These are phyloP conservation scores for Doris montereyensis DNA, from an alignment of 2,888 invertebrate genomes.

Conservation along the genomic window DNA sequence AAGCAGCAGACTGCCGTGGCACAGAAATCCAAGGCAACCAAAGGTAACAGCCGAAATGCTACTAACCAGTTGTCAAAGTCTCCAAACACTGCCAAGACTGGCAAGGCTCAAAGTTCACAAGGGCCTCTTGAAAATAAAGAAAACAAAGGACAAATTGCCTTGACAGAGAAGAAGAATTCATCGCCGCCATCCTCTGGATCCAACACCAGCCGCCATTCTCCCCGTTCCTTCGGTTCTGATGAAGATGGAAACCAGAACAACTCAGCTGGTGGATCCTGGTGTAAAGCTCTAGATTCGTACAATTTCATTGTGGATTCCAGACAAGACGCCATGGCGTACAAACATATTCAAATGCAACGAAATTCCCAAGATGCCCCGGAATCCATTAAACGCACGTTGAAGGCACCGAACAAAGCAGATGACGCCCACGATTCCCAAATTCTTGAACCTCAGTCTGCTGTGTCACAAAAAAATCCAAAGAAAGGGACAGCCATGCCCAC, in stretches of 20 bases:
- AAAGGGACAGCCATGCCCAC: constrained; percentile 50
- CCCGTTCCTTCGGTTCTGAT: constrained; percentile 44
- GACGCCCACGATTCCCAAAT: constrained; percentile 34
- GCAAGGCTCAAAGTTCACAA: no score
- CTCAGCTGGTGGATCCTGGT: constrained; percentile 50
- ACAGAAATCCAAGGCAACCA: no score
- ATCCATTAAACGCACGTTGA: constrained; percentile 33
- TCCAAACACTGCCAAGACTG: no score
- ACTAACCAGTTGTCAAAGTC: no score
- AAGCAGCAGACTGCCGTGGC: no score
- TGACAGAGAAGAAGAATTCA: constrained; percentile 46
- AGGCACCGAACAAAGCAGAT: constrained; percentile 10
- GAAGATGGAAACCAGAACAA: constrained; percentile 22
- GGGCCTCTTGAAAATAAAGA: constrained; percentile 14
- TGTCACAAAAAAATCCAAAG: constrained; percentile 44
- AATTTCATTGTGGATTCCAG: constrained; percentile 50
- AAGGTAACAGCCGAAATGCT: no score
- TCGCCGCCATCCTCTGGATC: constrained; percentile 36
- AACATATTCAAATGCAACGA: constrained; percentile 47
- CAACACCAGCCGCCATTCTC: constrained; percentile 46
- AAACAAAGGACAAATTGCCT: constrained; percentile 36
- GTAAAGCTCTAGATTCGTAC: constrained; percentile 55
- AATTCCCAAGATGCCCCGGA: constrained; percentile 45
- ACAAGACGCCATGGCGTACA: constrained; percentile 44
- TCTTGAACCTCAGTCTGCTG: constrained; percentile 27